phyloP scores from a whole-genome alignment of 2,113 vertebrate species.

The Felis chaus region DNA sequence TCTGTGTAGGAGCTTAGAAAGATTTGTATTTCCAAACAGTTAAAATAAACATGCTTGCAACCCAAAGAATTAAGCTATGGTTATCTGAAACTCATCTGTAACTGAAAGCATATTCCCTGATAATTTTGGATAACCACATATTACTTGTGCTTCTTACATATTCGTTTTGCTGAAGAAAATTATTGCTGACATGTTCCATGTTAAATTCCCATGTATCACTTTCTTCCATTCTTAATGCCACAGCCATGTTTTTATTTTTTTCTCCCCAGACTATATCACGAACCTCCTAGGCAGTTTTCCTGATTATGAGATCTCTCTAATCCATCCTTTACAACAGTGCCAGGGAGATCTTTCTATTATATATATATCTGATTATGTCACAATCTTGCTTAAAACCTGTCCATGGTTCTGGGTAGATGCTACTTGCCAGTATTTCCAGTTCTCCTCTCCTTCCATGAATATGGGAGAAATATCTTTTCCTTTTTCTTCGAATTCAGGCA shows the following conservation, averaged over 20 bases:
- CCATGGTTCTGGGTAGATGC: not conserved
- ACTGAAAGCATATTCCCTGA: not conserved
- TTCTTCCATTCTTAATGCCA: not conserved
- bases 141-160: not conserved
- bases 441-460: not conserved
- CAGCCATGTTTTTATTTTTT: not conserved
- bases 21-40: not conserved
- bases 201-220: not conserved
- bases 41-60: not conserved
- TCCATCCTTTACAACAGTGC: not conserved
- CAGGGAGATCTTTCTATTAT: not conserved
- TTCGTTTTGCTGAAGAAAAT: not conserved
- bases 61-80: not conserved
- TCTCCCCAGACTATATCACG: not conserved
- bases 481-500: not conserved
- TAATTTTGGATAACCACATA: not conserved
- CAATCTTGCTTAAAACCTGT: not conserved
- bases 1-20: not conserved
- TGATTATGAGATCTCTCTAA: not conserved
- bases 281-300: not conserved
- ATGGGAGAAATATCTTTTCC: not conserved
- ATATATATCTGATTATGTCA: not conserved
- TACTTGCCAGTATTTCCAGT: not conserved
- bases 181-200: not conserved
- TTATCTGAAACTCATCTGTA: not conserved